Evolutionary conservation across 2,797 vertebrate genomes (phyloP).

Genomic region (Gallinago nigripennis): DNA sequence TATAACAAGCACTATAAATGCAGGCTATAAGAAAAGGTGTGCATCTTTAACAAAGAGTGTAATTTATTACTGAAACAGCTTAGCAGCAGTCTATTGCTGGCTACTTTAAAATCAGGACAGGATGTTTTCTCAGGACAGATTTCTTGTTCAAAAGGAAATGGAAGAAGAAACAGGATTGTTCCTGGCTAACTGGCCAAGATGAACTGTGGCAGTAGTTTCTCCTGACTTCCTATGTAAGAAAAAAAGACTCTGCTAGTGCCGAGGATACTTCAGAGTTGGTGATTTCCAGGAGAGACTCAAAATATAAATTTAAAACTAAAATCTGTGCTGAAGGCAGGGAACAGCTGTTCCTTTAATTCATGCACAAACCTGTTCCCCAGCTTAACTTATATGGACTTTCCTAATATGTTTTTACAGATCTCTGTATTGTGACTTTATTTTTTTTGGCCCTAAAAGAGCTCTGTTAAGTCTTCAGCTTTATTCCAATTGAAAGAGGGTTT

Average conservation of each 20-base stretch:
- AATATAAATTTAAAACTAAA: background rate
- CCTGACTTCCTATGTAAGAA: background rate
- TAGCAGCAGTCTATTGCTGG: background rate
- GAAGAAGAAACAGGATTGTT: background rate
- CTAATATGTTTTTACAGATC: background rate
- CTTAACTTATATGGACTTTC: background rate
- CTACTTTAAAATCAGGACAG: constrained; percentile 18
- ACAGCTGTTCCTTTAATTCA: background rate
- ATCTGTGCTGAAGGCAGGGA: background rate
- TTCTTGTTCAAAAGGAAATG: background rate
- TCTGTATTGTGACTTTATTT: background rate
- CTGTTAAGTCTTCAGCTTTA: background rate
- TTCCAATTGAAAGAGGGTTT: background rate
- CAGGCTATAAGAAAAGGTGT: background rate
- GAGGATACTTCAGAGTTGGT: background rate
- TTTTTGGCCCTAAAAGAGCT: background rate
- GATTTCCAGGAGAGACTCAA: background rate
- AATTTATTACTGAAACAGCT: background rate
- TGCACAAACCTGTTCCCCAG: background rate
- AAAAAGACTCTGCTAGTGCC: background rate
- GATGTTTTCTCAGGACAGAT: background rate
- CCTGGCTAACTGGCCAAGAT: background rate
- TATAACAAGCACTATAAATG: background rate
- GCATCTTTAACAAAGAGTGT: background rate
- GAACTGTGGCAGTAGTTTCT: background rate